Base-by-base conservation (phyloP, 2,113 vertebrate genomes). In the Colaptes auratus region DNA sequence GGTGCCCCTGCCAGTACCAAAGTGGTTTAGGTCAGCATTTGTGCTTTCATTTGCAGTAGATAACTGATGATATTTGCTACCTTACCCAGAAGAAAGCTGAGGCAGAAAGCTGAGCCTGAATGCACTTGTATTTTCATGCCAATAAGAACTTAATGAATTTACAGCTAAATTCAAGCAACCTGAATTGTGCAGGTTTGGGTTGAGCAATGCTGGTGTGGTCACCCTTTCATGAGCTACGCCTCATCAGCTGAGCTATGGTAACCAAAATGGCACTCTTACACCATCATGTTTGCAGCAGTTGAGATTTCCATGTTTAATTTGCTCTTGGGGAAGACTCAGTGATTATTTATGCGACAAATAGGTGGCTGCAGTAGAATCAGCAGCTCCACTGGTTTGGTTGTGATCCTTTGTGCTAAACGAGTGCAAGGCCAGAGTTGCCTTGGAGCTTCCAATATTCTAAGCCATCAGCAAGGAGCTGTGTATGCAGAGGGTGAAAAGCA, bases 261-360 rank as follows among this genome's bases (percentile, higher is more conserved):
- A 15, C 73, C 5, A 1, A 78, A 86, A 53, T 0, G 0, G 6
- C 27, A 16, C 67, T 42, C 59, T 53, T 28, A 50, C 6, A 6
- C 61, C 27, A 10, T 39, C 24, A 27, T 30, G 12, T 53, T 89
- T 3, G 1, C 12, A 61, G 39, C 71, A 59, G 17, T 77, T 77
- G 72, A 72, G 10, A n/a, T 63, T 86, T 76, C 8, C 3, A 0
- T 13, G 17, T 89, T 92, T 79, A 30, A 42, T 89, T 82, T 87
- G 31, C 30, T 70, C 4, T 10, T 63, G 67, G 44, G 20, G 15
- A 23, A 55, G 19, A 25, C 39, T 21, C 27, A 31, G 36, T n/a
- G 46, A 9, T 72, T 76, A 46, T 76, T 82, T 79, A 19, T 73
- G 5, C 70, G n/a, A 39, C 31, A 46, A 28, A 61, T 66, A 61